phyloP scores from a whole-genome alignment of 1,140 invertebrate genomes.

The Pseudachorutes palmiensis region DNA sequence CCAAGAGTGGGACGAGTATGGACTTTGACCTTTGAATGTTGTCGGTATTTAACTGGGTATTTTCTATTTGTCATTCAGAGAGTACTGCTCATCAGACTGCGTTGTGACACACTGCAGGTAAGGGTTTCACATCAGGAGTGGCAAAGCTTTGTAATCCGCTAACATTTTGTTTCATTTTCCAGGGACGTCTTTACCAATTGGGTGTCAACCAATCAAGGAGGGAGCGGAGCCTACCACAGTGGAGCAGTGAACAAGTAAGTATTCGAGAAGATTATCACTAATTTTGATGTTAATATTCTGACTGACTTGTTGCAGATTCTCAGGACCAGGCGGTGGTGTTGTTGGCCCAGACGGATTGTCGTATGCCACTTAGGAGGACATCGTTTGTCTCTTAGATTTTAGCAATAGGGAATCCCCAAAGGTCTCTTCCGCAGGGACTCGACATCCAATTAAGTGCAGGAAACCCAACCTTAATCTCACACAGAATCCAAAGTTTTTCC shows the following conservation, averaged over 20 bases:
- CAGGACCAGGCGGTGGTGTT: slow-evolving; percentile 26
- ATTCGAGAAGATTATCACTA: not conserved
- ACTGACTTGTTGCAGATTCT: slow-evolving; percentile 20
- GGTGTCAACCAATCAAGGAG: slow-evolving; percentile 73
- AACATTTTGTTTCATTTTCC: slow-evolving; percentile 19
- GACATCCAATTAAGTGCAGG: no score
- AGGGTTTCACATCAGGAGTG: slow-evolving; percentile 37
- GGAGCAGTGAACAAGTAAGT: slow-evolving; percentile 11
- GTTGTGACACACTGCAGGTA: slow-evolving; percentile 90
- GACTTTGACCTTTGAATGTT: no score
- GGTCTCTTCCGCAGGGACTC: not conserved
- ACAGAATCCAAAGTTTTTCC: no score
- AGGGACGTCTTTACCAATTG: slow-evolving; percentile 80
- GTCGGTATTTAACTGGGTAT: no score
- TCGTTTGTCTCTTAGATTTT: not conserved
- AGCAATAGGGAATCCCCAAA: not conserved
- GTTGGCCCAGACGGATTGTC: slow-evolving; percentile 28
- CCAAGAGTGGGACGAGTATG: slow-evolving; percentile 93
- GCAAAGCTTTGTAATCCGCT: slow-evolving; percentile 12
- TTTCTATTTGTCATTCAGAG: no score
- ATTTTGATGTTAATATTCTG: not conserved
- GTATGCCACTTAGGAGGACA: slow-evolving; percentile 25
- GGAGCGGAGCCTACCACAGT: slow-evolving; percentile 37
- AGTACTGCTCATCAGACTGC: slow-evolving; percentile 96
- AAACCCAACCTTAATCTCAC: no score